Evolutionary conservation across 2,888 invertebrate genomes (phyloP).

Genomic region (Molanna angustata): DNA sequence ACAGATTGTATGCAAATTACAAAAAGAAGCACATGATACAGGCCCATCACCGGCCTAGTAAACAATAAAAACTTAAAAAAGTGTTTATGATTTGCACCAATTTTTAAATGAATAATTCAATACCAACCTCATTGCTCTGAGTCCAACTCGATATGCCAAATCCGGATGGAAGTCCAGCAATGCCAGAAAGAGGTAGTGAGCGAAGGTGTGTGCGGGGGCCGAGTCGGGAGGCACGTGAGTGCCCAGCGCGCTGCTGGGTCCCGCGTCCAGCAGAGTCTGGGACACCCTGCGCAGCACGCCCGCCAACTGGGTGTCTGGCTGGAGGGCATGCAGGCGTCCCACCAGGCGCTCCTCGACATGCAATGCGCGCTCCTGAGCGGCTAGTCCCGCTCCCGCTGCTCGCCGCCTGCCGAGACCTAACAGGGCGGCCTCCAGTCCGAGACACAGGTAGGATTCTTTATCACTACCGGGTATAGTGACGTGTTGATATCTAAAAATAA

Average conservation of each 20-base stretch:
- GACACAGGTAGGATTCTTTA: conserved; percentile 69
- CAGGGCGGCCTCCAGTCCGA: conserved; percentile 76
- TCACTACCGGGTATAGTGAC: conserved; percentile 72
- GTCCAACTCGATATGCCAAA: conserved; percentile 74
- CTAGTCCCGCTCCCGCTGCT: conserved; percentile 76
- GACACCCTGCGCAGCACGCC: conserved; percentile 68
- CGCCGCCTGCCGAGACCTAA: conserved; percentile 78
- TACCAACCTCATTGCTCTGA: conserved; percentile 67
- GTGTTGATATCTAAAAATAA: conserved; percentile 63
- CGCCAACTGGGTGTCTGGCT: conserved; percentile 68
- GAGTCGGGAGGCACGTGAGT: conserved; percentile 72
- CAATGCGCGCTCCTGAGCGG: conserved; percentile 66
- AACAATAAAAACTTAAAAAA: too few species aligned
- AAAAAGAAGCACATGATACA: background rate
- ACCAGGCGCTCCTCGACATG: conserved; percentile 74
- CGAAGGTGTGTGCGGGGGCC: conserved; percentile 83
- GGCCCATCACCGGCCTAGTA: too few species aligned
- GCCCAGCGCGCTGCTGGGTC: conserved; percentile 74
- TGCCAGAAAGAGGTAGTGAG: conserved; percentile 74
- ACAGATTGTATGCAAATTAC: background rate
- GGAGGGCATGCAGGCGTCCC: conserved; percentile 70
- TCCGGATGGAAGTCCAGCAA: conserved; percentile 73
- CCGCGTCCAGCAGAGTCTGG: conserved; percentile 68
- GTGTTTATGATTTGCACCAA: too few species aligned
- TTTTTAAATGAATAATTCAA: too few species aligned